These are phyloP conservation scores for Paratilapia polleni DNA, from an alignment of 2,113 vertebrate species.

Conservation along the genomic window DNA sequence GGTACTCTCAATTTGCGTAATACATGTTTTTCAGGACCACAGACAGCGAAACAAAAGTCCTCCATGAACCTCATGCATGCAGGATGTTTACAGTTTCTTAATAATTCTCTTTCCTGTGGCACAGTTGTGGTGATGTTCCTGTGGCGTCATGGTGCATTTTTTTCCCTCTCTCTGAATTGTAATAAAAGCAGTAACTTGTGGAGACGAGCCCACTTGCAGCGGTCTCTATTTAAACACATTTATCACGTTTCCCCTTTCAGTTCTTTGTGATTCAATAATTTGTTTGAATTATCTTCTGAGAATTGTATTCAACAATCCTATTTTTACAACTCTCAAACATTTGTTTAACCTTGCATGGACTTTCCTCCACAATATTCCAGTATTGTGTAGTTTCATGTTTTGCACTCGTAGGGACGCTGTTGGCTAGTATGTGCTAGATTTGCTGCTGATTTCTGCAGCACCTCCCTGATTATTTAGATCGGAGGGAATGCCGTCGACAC, in stretches of 20 bases:
- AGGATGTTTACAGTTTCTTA: fast-evolving
- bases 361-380: fast-evolving
- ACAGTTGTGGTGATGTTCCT: fast-evolving
- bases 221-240: fast-evolving
- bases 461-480: slow-evolving; percentile 8
- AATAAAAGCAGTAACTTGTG: fast-evolving
- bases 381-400: slow-evolving; percentile 75
- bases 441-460: neutral
- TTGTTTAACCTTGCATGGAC: neutral
- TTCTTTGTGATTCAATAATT: fast-evolving
- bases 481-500: neutral
- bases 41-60: fast-evolving
- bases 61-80: neutral
- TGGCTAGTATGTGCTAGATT: slow-evolving; percentile 73
- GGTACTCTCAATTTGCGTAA: too few relatives aligned
- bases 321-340: neutral
- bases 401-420: slow-evolving; percentile 90
- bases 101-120: fast-evolving
- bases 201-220: neutral
- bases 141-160: fast-evolving
- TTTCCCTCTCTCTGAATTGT: neutral
- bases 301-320: fast-evolving
- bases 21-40: neutral
- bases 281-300: fast-evolving
- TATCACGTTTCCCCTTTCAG: fast-evolving